Evolutionary conservation across 1,140 invertebrate genomes (phyloP).

Genomic region (Diabrotica undecimpunctata): DNA sequence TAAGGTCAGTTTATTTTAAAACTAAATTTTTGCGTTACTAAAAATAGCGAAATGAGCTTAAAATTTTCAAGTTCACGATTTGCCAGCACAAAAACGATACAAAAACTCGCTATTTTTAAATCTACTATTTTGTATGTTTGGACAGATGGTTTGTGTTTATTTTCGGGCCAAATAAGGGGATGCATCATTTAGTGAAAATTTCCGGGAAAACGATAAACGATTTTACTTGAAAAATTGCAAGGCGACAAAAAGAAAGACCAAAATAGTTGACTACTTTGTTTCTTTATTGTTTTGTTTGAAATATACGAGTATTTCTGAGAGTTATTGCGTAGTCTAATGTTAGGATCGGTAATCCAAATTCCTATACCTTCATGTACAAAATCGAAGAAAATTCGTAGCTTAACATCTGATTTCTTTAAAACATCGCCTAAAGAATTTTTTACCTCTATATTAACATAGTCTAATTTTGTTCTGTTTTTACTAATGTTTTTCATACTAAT

Average conservation of each 20-base stretch:
- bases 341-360: no score
- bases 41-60: not conserved
- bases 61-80: not conserved
- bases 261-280: no score
- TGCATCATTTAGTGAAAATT: not conserved
- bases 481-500: not conserved
- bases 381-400: no score
- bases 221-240: not conserved
- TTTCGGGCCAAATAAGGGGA: not conserved
- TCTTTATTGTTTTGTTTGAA: no score
- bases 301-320: no score
- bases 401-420: no score
- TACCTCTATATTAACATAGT: no score
- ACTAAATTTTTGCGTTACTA: not conserved
- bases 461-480: not conserved
- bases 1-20: slow-evolving; percentile 1
- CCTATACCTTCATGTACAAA: no score
- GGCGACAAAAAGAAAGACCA: no score
- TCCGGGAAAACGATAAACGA: not conserved
- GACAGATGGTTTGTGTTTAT: not conserved
- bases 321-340: no score
- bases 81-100: slow-evolving; percentile 1
- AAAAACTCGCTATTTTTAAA: not conserved
- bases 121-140: not conserved
- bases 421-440: no score